Conservation (phyloP, 2,888 invertebrate genomes). For the Fragum fragum region DNA sequence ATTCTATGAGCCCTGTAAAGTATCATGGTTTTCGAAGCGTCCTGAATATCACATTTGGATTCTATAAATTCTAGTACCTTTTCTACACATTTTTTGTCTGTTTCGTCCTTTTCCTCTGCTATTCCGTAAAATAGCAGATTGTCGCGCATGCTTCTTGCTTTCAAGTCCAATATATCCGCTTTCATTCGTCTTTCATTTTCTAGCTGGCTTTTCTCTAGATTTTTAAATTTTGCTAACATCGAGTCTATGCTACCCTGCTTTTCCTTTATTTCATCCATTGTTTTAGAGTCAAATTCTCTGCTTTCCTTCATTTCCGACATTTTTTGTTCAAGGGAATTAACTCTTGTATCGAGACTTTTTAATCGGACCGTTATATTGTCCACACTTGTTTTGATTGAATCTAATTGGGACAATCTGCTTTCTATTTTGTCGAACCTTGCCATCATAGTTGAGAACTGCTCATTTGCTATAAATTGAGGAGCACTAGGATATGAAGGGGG, state of each 20-base stretch:
- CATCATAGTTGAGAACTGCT: too few relatives aligned
- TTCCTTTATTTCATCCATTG: not conserved
- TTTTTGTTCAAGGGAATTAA: not conserved
- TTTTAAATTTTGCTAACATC: not conserved
- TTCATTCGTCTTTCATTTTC: not conserved
- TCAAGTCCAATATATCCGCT: not conserved
- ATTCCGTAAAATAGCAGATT: not conserved
- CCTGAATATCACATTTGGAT: not conserved
- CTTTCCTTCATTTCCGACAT: not conserved
- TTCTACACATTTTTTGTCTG: not conserved
- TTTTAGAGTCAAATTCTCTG: too few relatives aligned
- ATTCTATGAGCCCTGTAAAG: not conserved
- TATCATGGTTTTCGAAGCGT: not conserved
- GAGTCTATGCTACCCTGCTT: not conserved
- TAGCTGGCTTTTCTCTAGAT: not conserved
- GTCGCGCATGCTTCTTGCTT: not conserved
- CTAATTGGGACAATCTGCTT: not conserved
- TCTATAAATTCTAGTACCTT: not conserved
- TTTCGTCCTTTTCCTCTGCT: not conserved
- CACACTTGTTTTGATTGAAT: not conserved
- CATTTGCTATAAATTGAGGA: too few relatives aligned
- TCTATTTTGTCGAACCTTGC: not conserved
- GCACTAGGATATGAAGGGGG: too few relatives aligned
- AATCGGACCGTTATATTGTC: conserved; percentile 8
- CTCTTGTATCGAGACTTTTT: too few relatives aligned